Percentiles rank a stretch among this genome's conserved stretches.
Evolutionary conservation across 1,140 invertebrate species (phyloP).

Genomic region (Triops longicaudatus): DNA sequence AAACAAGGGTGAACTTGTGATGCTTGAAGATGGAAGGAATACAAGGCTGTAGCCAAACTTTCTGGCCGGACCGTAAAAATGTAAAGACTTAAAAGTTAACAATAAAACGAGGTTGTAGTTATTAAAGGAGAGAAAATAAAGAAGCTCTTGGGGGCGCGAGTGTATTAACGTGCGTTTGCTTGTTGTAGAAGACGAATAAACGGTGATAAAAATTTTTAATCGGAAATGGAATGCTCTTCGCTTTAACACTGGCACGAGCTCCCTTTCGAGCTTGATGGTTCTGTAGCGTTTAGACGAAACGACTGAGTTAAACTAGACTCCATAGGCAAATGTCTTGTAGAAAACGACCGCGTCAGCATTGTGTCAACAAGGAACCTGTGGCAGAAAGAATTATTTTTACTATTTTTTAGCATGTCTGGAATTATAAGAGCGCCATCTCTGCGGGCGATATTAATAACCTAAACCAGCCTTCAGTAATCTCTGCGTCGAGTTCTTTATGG

Average conservation of each 20-base stretch:
- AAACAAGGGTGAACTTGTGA: background rate
- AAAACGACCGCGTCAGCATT: conserved; percentile 35
- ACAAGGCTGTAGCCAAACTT: background rate
- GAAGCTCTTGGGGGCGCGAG: background rate
- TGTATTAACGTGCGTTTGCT: background rate
- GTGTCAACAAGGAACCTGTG: conserved; percentile 40
- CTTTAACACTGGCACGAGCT: background rate
- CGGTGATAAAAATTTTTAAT: background rate
- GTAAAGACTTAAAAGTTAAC: background rate
- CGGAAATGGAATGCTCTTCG: background rate
- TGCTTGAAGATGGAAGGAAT: background rate
- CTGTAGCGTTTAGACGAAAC: conserved; percentile 1
- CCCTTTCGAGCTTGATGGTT: background rate
- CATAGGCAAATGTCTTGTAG: background rate
- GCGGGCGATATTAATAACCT: background rate
- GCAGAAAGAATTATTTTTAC: conserved; percentile 28
- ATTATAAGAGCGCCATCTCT: conserved; percentile 22
- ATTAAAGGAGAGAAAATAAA: background rate
- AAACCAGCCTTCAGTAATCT: background rate
- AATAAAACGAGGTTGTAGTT: background rate
- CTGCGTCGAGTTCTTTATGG: background rate
- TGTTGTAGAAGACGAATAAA: background rate
- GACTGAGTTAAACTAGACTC: background rate
- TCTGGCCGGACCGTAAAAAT: background rate
- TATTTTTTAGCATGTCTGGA: too few species aligned